Conservation (phyloP, 2,113 vertebrate genomes). For the Clarias batrachus region DNA sequence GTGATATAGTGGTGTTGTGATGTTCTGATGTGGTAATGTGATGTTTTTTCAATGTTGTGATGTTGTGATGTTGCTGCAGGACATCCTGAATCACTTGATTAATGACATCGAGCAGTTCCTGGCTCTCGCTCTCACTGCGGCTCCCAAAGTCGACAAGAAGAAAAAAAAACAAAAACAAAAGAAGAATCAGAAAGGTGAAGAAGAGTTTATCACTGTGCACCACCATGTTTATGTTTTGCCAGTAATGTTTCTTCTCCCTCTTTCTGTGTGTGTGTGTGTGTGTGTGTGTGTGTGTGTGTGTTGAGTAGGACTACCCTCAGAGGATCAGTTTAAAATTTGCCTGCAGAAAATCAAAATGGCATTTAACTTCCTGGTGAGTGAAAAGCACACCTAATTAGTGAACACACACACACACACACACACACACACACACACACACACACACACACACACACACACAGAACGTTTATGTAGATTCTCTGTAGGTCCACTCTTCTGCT, state of each 20-base stretch:
- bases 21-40: background rate
- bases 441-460: too few species aligned
- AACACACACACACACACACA: background rate
- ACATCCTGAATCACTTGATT: constrained; percentile 80
- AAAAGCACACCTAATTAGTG: too few species aligned
- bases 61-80: constrained; percentile 64
- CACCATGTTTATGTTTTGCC: background rate
- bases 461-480: too few species aligned
- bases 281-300: constrained; percentile 8
- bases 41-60: background rate
- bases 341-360: constrained; percentile 84
- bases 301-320: constrained; percentile 57
- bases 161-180: constrained; percentile 66
- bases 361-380: constrained; percentile 82
- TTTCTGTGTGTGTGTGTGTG: background rate
- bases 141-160: constrained; percentile 55
- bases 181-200: constrained; percentile 54
- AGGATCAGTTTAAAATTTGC: constrained; percentile 67
- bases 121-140: constrained; percentile 45
- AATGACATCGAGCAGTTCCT: constrained; percentile 79
- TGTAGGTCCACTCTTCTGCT: too few species aligned
- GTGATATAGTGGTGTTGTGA: background rate
- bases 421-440: too few species aligned
- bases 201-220: background rate
- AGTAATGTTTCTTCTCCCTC: background rate